These are phyloP conservation scores for Glyptemys insculpta DNA, from an alignment of 2,797 vertebrate genomes.

Conservation along the genomic window DNA sequence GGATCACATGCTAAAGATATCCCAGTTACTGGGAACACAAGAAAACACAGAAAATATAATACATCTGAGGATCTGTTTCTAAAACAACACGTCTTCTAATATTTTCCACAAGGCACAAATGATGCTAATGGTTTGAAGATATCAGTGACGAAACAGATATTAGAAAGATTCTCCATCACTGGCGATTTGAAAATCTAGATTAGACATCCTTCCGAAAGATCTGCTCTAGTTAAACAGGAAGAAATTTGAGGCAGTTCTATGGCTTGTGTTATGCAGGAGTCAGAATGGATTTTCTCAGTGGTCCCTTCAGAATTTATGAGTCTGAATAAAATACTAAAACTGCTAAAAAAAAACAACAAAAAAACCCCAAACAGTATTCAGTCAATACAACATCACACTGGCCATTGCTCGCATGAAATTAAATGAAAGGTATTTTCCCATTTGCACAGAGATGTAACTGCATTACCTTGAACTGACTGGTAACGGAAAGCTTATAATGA, in stretches of 20 bases:
- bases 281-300: not conserved
- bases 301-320: not conserved
- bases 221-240: not conserved
- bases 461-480: not conserved
- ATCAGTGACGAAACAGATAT: not conserved
- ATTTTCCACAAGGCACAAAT: not conserved
- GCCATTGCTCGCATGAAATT: not conserved
- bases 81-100: not conserved
- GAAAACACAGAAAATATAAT: not conserved
- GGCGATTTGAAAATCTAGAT: not conserved
- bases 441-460: not conserved
- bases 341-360: not conserved
- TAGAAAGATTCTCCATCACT: not conserved
- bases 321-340: not conserved
- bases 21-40: not conserved
- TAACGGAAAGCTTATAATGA: not conserved
- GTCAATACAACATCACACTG: not conserved
- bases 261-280: not conserved
- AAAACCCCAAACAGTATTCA: not conserved
- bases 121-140: not conserved
- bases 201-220: not conserved
- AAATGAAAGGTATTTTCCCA: not conserved
- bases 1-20: not conserved
- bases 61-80: not conserved
- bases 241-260: not conserved